Conservation (phyloP, 2,113 vertebrate species). For the Serilophus lunatus region DNA sequence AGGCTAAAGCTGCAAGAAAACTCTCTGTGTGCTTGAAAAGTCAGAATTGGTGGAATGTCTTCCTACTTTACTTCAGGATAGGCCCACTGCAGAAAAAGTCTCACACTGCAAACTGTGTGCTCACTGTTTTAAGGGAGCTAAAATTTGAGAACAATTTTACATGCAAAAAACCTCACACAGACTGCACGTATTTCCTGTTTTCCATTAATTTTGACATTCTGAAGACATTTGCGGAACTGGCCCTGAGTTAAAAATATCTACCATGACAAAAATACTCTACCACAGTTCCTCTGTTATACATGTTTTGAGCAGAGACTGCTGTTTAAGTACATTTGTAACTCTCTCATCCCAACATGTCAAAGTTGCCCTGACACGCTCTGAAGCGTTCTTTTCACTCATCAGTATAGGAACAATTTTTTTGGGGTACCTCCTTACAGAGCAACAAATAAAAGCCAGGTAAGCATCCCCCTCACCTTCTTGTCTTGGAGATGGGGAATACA, state of each 20-base stretch:
- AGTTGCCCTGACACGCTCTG: background rate
- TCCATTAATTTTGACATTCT: background rate
- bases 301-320: background rate
- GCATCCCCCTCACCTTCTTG: background rate
- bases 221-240: background rate
- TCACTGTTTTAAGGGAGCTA: background rate
- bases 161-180: background rate
- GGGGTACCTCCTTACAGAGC: background rate
- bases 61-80: background rate
- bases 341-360: background rate
- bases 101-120: background rate
- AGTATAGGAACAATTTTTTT: background rate
- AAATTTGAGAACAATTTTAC: background rate
- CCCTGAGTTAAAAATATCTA: background rate
- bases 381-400: background rate
- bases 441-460: background rate
- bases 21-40: fast-evolving
- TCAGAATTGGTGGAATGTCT: background rate
- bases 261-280: background rate
- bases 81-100: background rate
- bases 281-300: background rate
- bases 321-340: background rate
- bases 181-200: background rate
- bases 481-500: background rate
- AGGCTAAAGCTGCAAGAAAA: background rate